Evolutionary conservation across 2,888 invertebrate species (phyloP).

Genomic region (Microchrysa polita): DNA sequence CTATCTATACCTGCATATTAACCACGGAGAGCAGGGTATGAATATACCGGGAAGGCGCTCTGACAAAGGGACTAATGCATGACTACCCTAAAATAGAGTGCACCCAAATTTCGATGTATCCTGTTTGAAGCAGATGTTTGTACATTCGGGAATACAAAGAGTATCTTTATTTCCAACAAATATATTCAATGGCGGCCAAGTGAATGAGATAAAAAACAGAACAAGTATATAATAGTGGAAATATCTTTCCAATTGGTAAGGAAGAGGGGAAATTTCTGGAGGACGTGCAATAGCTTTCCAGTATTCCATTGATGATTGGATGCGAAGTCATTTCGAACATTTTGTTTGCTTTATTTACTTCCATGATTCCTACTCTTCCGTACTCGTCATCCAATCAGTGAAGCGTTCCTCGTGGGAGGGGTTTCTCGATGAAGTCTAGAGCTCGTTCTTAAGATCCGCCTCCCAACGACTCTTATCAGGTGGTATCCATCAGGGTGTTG

Average conservation of each 20-base stretch:
- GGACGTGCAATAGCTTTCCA: neutral
- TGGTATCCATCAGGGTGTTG: too few species aligned
- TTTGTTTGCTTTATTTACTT: neutral
- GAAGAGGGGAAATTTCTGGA: neutral
- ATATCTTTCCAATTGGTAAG: neutral
- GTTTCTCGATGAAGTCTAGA: neutral
- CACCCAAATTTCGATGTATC: neutral
- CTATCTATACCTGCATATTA: neutral
- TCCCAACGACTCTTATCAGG: neutral
- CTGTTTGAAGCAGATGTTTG: neutral
- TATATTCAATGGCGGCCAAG: too few species aligned
- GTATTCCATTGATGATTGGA: neutral
- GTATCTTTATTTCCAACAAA: too few species aligned
- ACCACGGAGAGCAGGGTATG: too few species aligned
- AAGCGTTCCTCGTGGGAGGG: neutral
- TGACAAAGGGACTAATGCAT: neutral
- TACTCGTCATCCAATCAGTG: neutral
- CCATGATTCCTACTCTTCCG: constrained; percentile 7
- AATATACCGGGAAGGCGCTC: neutral
- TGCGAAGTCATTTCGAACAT: neutral
- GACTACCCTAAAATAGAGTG: neutral
- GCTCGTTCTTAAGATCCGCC: neutral
- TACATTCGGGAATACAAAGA: neutral
- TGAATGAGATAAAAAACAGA: too few species aligned
- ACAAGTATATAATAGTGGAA: neutral